phyloP scores from a whole-genome alignment of 2,797 vertebrate genomes.

The Enteromius unitaeniatus region DNA sequence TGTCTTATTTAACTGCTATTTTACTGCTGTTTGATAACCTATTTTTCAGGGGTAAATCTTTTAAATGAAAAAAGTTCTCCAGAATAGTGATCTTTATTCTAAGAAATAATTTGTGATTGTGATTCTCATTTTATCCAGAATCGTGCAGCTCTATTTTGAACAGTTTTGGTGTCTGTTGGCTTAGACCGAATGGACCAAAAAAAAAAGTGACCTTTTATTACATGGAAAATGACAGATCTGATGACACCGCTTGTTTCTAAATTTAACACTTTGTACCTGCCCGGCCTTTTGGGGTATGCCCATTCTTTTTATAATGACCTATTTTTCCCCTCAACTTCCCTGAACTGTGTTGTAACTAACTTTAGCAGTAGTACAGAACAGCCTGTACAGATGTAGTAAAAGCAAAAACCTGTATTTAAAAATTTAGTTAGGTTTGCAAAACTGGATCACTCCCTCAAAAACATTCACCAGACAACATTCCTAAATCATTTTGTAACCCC shows the following conservation, averaged over 20 bases:
- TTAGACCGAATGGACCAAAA: neutral
- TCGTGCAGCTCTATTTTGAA: too few species aligned
- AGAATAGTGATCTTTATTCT: too few species aligned
- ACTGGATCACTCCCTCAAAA: neutral
- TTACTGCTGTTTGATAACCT: too few species aligned
- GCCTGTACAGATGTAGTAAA: neutral
- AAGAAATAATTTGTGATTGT: too few species aligned
- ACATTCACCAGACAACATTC: neutral
- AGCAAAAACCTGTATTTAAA: neutral
- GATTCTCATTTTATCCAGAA: too few species aligned
- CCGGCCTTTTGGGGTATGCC: neutral
- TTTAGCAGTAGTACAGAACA: neutral
- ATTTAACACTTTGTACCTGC: neutral
- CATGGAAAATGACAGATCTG: neutral
- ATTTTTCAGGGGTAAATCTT: too few species aligned
- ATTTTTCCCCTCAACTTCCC: neutral
- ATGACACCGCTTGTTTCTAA: neutral
- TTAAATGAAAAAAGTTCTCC: too few species aligned
- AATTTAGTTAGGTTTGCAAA: neutral
- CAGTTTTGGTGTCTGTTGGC: neutral
- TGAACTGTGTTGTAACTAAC: neutral
- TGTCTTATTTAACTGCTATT: too few species aligned
- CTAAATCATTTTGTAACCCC: neutral
- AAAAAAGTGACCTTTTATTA: neutral
- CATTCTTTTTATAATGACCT: neutral